These are phyloP conservation scores for Phoxinus phoxinus DNA, from an alignment of 2,113 vertebrate species.

Conservation along the genomic window DNA sequence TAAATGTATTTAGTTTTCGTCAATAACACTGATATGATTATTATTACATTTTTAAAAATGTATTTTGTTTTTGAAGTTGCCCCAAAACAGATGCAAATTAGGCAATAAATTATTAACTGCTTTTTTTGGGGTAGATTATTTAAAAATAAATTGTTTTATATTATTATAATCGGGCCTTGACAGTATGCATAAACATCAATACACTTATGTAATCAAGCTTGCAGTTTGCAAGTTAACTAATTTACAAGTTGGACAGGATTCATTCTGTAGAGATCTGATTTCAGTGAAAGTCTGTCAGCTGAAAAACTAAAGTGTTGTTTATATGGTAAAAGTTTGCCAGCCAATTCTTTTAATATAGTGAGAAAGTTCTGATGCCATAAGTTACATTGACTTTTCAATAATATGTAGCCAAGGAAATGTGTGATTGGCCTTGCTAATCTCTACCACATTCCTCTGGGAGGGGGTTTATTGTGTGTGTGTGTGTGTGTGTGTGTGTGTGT, in stretches of 20 bases:
- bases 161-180: neutral
- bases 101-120: neutral
- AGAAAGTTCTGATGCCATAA: neutral
- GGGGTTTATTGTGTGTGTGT: conserved; percentile 16
- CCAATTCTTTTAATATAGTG: neutral
- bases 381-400: conserved; percentile 28
- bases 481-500: no score
- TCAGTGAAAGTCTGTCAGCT: neutral
- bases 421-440: conserved; percentile 16
- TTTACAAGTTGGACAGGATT: neutral
- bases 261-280: neutral
- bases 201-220: neutral
- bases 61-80: neutral
- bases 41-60: neutral
- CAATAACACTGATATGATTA: neutral
- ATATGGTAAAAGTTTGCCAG: neutral
- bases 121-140: neutral
- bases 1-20: neutral
- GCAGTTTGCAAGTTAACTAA: neutral
- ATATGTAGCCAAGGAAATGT: conserved; percentile 8
- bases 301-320: neutral
- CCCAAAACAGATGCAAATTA: neutral
- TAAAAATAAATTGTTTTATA: no score
- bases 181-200: neutral
- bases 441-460: conserved; percentile 11